A percentile compares a stretch with the other conserved stretches of the same genome.
Conservation (phyloP, 2,113 vertebrate species). For the Antechinus flavipes region DNA sequence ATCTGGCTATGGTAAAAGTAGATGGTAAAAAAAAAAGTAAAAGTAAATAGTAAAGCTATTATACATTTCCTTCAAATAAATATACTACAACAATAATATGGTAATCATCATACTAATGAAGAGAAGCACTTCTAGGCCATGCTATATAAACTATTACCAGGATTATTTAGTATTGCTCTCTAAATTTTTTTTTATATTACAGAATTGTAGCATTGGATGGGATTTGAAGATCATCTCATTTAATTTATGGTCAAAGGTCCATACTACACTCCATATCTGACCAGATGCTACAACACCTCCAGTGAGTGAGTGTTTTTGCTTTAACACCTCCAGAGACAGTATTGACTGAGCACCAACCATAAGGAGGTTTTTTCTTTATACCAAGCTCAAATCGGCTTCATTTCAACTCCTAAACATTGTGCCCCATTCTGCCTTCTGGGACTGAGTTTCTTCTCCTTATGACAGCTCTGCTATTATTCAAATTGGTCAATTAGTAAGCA, state of each 20-base stretch:
- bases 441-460: not conserved
- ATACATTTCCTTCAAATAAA: not conserved
- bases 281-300: not conserved
- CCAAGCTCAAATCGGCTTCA: not conserved
- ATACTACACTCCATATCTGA: not conserved
- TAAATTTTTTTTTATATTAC: not conserved
- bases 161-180: not conserved
- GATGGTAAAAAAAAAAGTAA: too few relatives aligned
- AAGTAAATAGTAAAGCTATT: not conserved
- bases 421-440: not conserved
- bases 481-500: not conserved
- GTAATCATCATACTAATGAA: not conserved
- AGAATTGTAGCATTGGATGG: not conserved
- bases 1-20: not conserved
- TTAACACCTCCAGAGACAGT: not conserved
- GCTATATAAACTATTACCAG: not conserved
- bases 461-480: not conserved
- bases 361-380: not conserved
- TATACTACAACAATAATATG: not conserved
- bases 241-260: not conserved
- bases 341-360: not conserved
- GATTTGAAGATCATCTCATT: not conserved
- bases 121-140: not conserved
- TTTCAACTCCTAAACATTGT: not conserved
- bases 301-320: not conserved